Evolutionary conservation across 2,797 vertebrate species (phyloP).

Genomic region (Neostethus bicornis): DNA sequence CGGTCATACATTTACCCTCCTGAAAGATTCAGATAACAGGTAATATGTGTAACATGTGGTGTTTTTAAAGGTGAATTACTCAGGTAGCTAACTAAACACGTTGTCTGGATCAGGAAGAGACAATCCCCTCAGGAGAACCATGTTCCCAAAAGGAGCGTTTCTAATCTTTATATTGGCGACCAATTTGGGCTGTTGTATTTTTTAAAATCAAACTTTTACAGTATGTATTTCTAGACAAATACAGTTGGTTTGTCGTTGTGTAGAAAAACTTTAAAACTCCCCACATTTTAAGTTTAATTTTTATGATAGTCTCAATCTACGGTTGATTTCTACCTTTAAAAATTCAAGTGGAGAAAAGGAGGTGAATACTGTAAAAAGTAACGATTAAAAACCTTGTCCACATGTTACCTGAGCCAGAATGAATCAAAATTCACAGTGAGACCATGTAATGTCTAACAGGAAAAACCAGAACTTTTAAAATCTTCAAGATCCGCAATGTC

Average conservation of each 20-base stretch:
- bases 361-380: neutral
- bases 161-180: neutral
- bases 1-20: neutral
- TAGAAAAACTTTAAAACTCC: neutral
- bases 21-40: neutral
- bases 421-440: neutral
- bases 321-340: too few species aligned
- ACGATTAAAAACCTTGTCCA: neutral
- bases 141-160: slow-evolving; percentile 5
- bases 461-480: neutral
- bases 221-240: too few species aligned
- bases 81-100: slow-evolving; percentile 28
- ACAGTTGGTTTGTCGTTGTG: neutral
- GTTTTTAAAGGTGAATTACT: neutral
- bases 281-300: neutral
- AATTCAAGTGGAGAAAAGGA: neutral
- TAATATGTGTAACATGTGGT: neutral
- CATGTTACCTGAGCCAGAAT: neutral
- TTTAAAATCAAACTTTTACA: too few species aligned
- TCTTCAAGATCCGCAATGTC: slow-evolving; percentile 4
- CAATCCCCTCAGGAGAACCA: neutral
- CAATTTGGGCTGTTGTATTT: neutral
- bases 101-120: slow-evolving; percentile 9
- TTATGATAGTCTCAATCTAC: too few species aligned
- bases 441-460: neutral